Evolutionary conservation across 2,797 vertebrate genomes (phyloP).

Genomic region (Anas georgica): DNA sequence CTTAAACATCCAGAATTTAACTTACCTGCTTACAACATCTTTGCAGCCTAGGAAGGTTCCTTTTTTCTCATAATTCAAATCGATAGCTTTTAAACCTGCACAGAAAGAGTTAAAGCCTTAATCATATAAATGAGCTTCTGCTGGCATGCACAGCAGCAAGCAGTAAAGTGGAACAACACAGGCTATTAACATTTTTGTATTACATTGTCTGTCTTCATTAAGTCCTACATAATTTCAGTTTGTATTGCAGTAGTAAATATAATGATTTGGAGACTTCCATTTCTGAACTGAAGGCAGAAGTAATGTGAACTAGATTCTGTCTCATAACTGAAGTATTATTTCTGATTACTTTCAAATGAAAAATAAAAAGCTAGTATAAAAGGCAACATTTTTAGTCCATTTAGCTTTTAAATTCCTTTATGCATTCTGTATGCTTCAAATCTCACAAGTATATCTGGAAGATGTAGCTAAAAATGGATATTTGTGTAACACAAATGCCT

Average conservation of each 20-base stretch:
- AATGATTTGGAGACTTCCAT: background rate
- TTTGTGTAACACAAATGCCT: background rate
- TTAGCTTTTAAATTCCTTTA: background rate
- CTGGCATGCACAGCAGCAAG: background rate
- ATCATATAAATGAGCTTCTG: background rate
- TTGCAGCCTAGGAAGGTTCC: constrained; percentile 68
- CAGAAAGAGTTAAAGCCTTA: background rate
- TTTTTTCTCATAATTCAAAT: constrained; percentile 76
- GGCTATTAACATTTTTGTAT: background rate
- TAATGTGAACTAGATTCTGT: background rate
- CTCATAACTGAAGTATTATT: background rate
- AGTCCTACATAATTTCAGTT: background rate
- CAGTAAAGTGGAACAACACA: background rate
- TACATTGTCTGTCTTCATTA: background rate
- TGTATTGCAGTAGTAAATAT: background rate
- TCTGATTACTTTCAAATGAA: background rate
- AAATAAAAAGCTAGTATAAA: background rate
- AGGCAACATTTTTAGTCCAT: background rate
- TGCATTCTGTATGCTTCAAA: background rate
- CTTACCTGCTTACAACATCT: constrained; percentile 82
- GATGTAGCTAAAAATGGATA: background rate
- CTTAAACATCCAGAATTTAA: background rate
- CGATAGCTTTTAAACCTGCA: constrained; percentile 77
- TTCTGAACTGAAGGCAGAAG: background rate
- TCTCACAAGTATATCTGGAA: background rate